Conservation (phyloP, 2,797 vertebrate genomes). For the Spinus olivaceus region DNA sequence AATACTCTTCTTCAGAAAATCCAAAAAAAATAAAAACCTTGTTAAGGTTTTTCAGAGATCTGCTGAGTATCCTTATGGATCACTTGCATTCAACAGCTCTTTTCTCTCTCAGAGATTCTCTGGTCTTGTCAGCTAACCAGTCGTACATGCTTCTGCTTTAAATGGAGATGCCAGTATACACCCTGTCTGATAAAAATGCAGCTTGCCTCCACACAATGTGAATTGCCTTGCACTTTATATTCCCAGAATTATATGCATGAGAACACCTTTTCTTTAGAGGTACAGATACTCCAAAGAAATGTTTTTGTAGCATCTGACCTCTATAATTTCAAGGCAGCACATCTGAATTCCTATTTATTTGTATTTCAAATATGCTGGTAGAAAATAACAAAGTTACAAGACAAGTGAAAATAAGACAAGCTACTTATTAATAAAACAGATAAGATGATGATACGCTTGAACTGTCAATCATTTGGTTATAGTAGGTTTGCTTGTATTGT, state of each 20-base stretch:
- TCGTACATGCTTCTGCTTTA: not conserved
- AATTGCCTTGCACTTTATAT: accelerated
- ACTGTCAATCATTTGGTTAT: not conserved
- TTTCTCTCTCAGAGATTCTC: not conserved
- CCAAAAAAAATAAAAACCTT: not conserved
- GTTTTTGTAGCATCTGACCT: not conserved
- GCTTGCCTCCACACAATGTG: not conserved
- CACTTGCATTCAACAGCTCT: not conserved
- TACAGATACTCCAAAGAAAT: not conserved
- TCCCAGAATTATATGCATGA: not conserved
- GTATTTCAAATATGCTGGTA: not conserved
- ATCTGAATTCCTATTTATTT: not conserved
- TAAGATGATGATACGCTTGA: not conserved
- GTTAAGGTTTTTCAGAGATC: not conserved
- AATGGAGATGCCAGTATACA: not conserved
- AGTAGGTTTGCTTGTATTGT: not conserved
- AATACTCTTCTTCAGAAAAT: not conserved
- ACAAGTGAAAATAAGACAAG: not conserved
- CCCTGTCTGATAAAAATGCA: not conserved
- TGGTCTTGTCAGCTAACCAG: not conserved
- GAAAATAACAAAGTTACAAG: not conserved
- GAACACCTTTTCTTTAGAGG: not conserved
- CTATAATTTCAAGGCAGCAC: not conserved
- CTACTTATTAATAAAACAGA: not conserved
- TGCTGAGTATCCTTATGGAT: not conserved